Evolutionary conservation across 2,797 vertebrate species (phyloP).

Genomic region (Takifugu ocellatus): DNA sequence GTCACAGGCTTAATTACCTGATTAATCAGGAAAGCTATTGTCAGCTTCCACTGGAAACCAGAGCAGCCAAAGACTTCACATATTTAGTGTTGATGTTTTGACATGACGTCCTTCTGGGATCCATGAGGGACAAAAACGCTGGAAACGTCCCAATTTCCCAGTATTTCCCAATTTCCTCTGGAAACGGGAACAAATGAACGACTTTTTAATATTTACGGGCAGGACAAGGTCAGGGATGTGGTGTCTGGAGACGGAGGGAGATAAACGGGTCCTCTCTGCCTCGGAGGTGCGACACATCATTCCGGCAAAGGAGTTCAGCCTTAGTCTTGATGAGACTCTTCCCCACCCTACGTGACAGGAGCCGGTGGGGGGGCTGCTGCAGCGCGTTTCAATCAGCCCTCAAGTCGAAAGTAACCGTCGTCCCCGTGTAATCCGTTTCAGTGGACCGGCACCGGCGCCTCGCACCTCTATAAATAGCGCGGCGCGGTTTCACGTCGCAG

Average conservation of each 20-base stretch:
- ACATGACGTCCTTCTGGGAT: too few species aligned
- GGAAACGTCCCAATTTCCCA: constrained; percentile 13
- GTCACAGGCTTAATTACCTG: too few species aligned
- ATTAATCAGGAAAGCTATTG: too few species aligned
- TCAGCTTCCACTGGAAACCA: too few species aligned
- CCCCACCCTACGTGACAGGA: constrained; percentile 7
- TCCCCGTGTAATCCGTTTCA: constrained; percentile 20
- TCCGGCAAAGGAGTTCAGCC: too few species aligned
- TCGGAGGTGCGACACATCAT: background rate
- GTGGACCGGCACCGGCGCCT: constrained; percentile 27
- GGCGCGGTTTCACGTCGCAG: constrained; percentile 29
- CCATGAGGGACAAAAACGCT: too few species aligned
- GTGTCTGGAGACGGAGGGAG: constrained; percentile 4
- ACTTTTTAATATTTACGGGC: constrained; percentile 27
- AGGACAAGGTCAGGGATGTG: constrained; percentile 58
- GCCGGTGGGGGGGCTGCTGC: background rate
- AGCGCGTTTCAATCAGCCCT: constrained; percentile 12
- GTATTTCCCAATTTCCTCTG: constrained; percentile 20
- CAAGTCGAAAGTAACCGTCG: constrained; percentile 14
- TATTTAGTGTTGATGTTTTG: too few species aligned
- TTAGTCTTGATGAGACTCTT: background rate
- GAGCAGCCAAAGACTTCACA: too few species aligned
- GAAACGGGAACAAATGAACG: constrained; percentile 45
- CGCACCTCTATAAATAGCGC: constrained; percentile 33
- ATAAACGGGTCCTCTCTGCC: background rate